A percentile compares a stretch with the other conserved stretches of the same genome.
Evolutionary conservation across 2,797 vertebrate genomes (phyloP).

Genomic region (Meda fulgida): DNA sequence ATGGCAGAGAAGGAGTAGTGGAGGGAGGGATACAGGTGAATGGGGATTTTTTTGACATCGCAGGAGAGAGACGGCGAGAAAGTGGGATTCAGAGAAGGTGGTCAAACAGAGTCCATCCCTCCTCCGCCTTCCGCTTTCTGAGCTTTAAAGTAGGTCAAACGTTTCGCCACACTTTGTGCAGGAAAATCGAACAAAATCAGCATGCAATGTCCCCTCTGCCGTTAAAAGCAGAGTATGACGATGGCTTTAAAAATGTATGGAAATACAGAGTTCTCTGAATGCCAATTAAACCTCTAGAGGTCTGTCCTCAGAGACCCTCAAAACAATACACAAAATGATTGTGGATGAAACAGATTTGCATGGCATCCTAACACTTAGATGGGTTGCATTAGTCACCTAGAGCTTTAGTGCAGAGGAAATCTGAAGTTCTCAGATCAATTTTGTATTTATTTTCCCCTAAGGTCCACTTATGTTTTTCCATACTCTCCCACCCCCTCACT

Average conservation of each 20-base stretch:
- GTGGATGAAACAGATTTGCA: constrained; percentile 47
- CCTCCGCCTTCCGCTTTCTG: constrained; percentile 32
- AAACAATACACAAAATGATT: constrained; percentile 47
- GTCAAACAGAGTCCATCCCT: constrained; percentile 49
- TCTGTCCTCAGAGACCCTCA: constrained; percentile 50
- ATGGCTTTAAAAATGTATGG: constrained; percentile 64
- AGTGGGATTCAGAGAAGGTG: constrained; percentile 59
- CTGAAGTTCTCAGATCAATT: not conserved
- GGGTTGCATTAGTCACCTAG: constrained; percentile 24
- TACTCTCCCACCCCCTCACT: not conserved
- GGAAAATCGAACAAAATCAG: constrained; percentile 59
- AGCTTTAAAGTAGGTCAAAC: constrained; percentile 64
- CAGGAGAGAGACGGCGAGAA: not conserved
- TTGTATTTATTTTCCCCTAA: not conserved
- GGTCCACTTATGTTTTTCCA: constrained; percentile 26
- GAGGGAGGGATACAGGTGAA: constrained; percentile 42
- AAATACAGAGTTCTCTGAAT: constrained; percentile 62
- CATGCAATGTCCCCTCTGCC: constrained; percentile 49
- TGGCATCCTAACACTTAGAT: constrained; percentile 50
- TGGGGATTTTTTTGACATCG: constrained; percentile 16
- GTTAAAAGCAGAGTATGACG: constrained; percentile 56
- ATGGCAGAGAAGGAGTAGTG: constrained; percentile 20
- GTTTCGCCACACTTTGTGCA: constrained; percentile 62
- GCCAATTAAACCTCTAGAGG: constrained; percentile 63
- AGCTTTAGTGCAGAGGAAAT: not conserved